Conservation (phyloP, 2,113 vertebrate species). For the Cryptotis parvus region DNA sequence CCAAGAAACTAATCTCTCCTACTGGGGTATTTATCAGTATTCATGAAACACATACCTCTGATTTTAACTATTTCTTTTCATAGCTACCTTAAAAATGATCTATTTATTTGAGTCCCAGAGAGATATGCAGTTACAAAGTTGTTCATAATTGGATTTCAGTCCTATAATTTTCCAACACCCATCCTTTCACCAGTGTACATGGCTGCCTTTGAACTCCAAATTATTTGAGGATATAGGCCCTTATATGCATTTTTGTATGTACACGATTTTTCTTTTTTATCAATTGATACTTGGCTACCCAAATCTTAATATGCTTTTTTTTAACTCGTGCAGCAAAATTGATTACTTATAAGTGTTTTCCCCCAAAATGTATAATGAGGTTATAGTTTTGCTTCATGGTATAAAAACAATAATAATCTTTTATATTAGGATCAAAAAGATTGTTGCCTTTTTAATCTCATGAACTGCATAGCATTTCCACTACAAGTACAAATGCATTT, state of each 20-base stretch:
- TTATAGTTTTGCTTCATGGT: background rate
- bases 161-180: no score
- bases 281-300: background rate
- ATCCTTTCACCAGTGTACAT: no score
- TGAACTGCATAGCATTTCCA: background rate
- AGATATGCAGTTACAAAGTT: no score
- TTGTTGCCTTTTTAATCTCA: background rate
- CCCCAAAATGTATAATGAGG: slow-evolving; percentile 21
- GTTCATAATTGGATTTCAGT: no score
- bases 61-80: background rate
- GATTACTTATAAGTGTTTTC: background rate
- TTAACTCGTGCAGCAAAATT: background rate
- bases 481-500: background rate
- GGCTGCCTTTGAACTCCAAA: background rate
- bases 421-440: background rate
- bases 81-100: no score
- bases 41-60: background rate
- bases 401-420: background rate
- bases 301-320: slow-evolving; percentile 32
- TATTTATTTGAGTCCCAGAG: no score
- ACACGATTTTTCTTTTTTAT: background rate
- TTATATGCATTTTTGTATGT: background rate
- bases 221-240: background rate
- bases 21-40: background rate
- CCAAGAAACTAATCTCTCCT: background rate